Percentiles rank a stretch among this genome's conserved stretches.
These are phyloP conservation scores for Pollenia labialis DNA, from an alignment of 2,888 invertebrate species.

Conservation along the genomic window DNA sequence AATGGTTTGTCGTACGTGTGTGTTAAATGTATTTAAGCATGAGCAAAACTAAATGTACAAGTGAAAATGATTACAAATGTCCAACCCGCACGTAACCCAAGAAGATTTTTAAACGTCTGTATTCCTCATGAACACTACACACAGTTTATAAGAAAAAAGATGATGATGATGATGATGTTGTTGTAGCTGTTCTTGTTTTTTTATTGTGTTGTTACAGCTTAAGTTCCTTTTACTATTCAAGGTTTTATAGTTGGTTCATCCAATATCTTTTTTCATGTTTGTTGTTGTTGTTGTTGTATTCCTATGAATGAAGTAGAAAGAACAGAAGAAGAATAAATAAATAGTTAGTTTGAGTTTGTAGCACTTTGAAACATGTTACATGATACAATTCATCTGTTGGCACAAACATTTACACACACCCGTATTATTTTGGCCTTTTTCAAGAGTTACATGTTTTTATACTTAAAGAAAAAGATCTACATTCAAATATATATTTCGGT, in stretches of 20 bases:
- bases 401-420: slow-evolving; percentile 17
- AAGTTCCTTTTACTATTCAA: slow-evolving; percentile 44
- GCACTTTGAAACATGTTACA: slow-evolving; percentile 68
- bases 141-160: slow-evolving; percentile 30
- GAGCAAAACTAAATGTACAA: slow-evolving; percentile 61
- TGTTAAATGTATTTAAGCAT: slow-evolving; percentile 60
- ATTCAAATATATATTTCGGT: slow-evolving; percentile 1
- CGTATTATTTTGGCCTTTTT: not conserved
- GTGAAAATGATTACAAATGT: slow-evolving; percentile 70
- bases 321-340: slow-evolving; percentile 10
- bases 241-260: slow-evolving; percentile 48
- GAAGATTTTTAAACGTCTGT: slow-evolving; percentile 58
- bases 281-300: slow-evolving; percentile 46
- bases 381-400: slow-evolving; percentile 63
- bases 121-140: slow-evolving; percentile 23
- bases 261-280: slow-evolving; percentile 1
- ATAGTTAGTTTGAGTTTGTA: slow-evolving; percentile 48
- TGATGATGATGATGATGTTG: slow-evolving; percentile 5
- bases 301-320: slow-evolving; percentile 43
- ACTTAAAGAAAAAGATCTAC: slow-evolving; percentile 43
- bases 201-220: slow-evolving; percentile 12
- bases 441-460: slow-evolving; percentile 47
- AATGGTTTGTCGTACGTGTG: slow-evolving; percentile 23
- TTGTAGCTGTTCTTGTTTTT: not conserved
- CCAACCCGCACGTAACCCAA: slow-evolving; percentile 72